Conservation (phyloP, 2,888 invertebrate species). For the Hecatera dysodea region DNA sequence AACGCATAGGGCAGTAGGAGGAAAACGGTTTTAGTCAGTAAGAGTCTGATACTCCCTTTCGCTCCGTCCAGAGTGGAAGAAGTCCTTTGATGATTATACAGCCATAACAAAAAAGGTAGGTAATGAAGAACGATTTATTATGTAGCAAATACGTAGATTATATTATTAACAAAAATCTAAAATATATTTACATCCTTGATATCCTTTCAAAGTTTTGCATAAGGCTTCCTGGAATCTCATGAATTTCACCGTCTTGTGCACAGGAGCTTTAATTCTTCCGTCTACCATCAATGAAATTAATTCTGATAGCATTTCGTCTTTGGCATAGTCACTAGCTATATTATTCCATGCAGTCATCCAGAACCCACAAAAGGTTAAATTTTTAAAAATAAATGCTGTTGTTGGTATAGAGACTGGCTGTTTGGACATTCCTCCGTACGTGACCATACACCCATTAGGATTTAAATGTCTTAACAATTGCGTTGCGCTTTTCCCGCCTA, state of each 20-base stretch:
- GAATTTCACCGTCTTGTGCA: conserved; percentile 94
- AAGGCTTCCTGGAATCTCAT: conserved; percentile 94
- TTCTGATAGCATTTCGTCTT: conserved; percentile 94
- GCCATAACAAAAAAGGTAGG: not conserved
- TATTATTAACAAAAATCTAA: conserved; percentile 89
- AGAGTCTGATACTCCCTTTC: too few relatives aligned
- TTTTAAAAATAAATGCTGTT: conserved; percentile 96
- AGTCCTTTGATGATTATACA: too few relatives aligned
- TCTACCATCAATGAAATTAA: conserved; percentile 93
- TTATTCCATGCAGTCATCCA: conserved; percentile 99
- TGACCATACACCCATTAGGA: conserved; percentile 96
- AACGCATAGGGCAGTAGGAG: too few relatives aligned
- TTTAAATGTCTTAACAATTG: conserved; percentile 95
- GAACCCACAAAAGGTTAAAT: conserved; percentile 95
- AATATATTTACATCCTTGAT: conserved; percentile 95
- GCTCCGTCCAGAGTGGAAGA: too few relatives aligned
- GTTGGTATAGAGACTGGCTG: conserved; percentile 96
- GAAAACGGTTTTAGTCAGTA: too few relatives aligned
- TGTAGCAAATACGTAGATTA: too few relatives aligned
- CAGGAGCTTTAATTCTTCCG: conserved; percentile 94
- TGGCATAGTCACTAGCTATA: conserved; percentile 90
- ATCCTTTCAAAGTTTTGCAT: conserved; percentile 92
- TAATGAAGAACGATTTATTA: conserved; percentile 1
- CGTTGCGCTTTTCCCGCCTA: conserved; percentile 97
- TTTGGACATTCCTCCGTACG: conserved; percentile 99